Evolutionary conservation across 1,140 invertebrate genomes (phyloP).

Genomic region (Drosophila bifasciata): DNA sequence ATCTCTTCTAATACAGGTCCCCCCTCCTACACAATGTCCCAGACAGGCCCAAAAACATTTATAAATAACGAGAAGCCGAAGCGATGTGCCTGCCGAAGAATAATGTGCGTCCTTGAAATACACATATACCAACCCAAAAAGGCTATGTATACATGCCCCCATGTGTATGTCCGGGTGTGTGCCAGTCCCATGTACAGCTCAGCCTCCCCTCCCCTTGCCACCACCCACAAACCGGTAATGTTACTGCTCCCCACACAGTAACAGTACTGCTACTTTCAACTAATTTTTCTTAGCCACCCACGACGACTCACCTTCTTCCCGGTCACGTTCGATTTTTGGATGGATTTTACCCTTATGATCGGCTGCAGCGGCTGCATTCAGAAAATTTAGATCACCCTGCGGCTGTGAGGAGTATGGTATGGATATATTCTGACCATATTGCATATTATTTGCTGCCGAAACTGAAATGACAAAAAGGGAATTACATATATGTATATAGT

Average conservation of each 20-base stretch:
- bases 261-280: background rate
- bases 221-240: background rate
- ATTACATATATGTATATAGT: conserved; percentile 5
- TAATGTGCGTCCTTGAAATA: conserved; percentile 79
- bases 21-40: conserved; percentile 28
- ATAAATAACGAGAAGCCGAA: conserved; percentile 65
- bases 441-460: conserved; percentile 83
- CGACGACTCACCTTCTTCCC: conserved; percentile 83
- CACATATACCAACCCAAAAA: conserved; percentile 52
- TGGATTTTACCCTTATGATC: conserved; percentile 84
- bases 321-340: conserved; percentile 84
- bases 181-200: conserved; percentile 6
- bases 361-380: conserved; percentile 77
- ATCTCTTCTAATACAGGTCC: conserved; percentile 34
- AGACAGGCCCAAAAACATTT: conserved; percentile 68
- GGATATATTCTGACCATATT: conserved; percentile 84
- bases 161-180: no score
- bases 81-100: conserved; percentile 57
- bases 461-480: conserved; percentile 53
- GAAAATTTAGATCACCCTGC: conserved; percentile 83
- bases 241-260: background rate
- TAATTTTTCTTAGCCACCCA: no score
- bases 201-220: conserved; percentile 74
- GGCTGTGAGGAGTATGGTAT: conserved; percentile 83
- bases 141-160: conserved; percentile 12